Conservation (phyloP, 2,113 vertebrate genomes). For the Osmerus eperlanus region DNA sequence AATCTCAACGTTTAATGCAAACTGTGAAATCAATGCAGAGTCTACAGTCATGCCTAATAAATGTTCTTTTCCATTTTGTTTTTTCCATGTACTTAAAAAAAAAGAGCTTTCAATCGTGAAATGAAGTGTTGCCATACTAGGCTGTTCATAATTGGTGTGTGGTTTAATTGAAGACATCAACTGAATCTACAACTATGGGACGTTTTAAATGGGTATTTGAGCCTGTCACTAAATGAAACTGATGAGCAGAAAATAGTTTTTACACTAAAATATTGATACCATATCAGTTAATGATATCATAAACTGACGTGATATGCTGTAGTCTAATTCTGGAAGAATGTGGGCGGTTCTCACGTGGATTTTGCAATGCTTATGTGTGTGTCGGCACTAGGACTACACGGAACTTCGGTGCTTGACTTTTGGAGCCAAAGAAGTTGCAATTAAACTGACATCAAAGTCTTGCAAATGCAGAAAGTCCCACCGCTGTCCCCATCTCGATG, state of each 20-base stretch:
- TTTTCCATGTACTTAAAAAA: neutral
- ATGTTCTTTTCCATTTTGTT: neutral
- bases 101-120: neutral
- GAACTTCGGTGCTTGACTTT: constrained; percentile 26
- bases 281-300: too few relatives aligned
- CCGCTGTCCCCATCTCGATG: neutral
- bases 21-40: neutral
- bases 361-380: neutral
- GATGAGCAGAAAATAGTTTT: too few relatives aligned
- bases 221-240: too few relatives aligned
- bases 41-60: constrained; percentile 10
- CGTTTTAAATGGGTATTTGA: too few relatives aligned
- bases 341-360: neutral
- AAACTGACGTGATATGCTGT: too few relatives aligned
- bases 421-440: constrained; percentile 14
- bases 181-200: too few relatives aligned
- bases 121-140: neutral
- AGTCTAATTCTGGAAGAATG: too few relatives aligned
- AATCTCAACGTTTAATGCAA: neutral
- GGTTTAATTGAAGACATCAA: too few relatives aligned
- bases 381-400: constrained; percentile 66
- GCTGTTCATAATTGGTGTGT: too few relatives aligned
- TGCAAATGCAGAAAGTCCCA: neutral
- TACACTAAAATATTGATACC: too few relatives aligned
- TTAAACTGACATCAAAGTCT: constrained; percentile 11